Base-by-base conservation (phyloP, 2,797 vertebrate genomes). In the Neostethus bicornis region DNA sequence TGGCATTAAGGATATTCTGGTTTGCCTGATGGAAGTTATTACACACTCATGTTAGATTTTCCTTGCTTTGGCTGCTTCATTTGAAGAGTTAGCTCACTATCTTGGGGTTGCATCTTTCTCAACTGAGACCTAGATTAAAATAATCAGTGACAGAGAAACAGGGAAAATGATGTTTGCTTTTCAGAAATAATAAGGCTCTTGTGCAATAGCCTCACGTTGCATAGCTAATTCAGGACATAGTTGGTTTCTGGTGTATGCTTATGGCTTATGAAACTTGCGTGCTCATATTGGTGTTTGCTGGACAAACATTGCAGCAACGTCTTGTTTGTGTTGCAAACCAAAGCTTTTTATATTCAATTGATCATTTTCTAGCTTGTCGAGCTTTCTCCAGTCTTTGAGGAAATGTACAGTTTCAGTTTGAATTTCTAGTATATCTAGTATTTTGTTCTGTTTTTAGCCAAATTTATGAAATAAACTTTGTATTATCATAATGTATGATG, bases 1-100 rank as follows among this genome's bases (percentile, higher is more conserved):
- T 66, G 53, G 25, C 45, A 23, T 2, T 32, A 57, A 61, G 53
- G 71, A 75, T 62, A 57, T 75, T 73, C 49, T 55, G 70, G 43
- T 53, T 63, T 73, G 79, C 70, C 66, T 73, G 74, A 71, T 69
- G 80, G 66, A 75, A 80, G 53, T 64, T 43, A 85, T 88, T 73
- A 80, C 17, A 2, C 21, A 53, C 47, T 62, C 61, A 45, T 70
- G 66, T 68, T 56, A 41, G 44, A 57, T 48, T 60, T 43, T 24
- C 44, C 68, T 47, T 47, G 64, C 61, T 78, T 84, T 85, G 67
- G 74, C 63, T 59, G 45, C 38, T 14, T 14, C 32, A 19, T 31
- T 61, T 44, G 16, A 50, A 11, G 8, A 47, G 9, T 44, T 62
- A 62, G n/a, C 34, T 61, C 42, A 13, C 14, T 4, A 5, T 34